Conservation (phyloP, 1,140 invertebrate genomes). For the Bombus vancouverensis region DNA sequence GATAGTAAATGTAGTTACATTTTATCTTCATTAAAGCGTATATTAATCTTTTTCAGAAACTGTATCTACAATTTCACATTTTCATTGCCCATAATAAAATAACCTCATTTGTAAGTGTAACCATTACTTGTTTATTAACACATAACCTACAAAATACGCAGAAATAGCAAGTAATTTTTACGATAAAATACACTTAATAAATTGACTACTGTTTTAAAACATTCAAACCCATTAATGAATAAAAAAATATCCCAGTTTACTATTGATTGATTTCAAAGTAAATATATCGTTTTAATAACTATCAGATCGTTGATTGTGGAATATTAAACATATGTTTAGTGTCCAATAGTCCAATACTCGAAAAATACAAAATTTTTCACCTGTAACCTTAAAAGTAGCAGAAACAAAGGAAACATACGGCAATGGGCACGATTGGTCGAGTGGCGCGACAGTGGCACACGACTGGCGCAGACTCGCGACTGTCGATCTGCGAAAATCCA, state of each 20-base stretch:
- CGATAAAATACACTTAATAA: not conserved
- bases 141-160: not conserved
- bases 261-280: not conserved
- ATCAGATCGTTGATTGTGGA: not conserved
- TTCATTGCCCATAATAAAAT: not conserved
- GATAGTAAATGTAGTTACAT: too few species aligned
- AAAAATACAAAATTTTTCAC: slow-evolving; percentile 13
- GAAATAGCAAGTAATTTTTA: not conserved
- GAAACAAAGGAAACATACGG: slow-evolving; percentile 7
- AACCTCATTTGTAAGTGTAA: not conserved
- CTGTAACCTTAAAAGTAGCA: slow-evolving; percentile 23
- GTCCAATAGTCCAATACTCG: not conserved
- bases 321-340: not conserved
- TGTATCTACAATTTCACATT: not conserved
- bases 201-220: not conserved
- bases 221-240: not conserved
- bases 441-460: slow-evolving; percentile 48
- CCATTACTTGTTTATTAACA: not conserved
- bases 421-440: slow-evolving; percentile 49
- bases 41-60: not conserved
- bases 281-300: not conserved
- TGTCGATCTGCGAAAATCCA: slow-evolving; percentile 74
- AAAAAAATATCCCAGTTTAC: not conserved
- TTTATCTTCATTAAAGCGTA: not conserved
- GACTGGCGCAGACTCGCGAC: slow-evolving; percentile 71